Evolutionary conservation across 2,113 vertebrate species (phyloP).

Genomic region (Ceyx cyanopectus): DNA sequence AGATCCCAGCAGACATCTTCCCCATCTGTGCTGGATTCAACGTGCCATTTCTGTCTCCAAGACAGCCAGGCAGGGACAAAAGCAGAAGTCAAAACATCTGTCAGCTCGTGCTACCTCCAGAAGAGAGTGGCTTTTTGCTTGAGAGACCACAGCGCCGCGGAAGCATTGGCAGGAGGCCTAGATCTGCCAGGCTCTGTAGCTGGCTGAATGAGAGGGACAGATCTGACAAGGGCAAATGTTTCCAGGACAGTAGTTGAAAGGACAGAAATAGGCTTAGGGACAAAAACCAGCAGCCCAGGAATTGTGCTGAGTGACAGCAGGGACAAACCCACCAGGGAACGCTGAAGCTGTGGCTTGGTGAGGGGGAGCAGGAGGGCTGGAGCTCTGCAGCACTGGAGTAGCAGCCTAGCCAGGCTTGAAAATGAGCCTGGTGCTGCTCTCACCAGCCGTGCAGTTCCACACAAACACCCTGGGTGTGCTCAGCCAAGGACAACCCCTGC

Average conservation of each 20-base stretch:
- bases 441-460: background rate
- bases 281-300: background rate
- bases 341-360: background rate
- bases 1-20: background rate
- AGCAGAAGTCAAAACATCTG: constrained; percentile 47
- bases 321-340: background rate
- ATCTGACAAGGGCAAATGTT: constrained; percentile 52
- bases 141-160: background rate
- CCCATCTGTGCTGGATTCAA: background rate
- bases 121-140: constrained; percentile 27
- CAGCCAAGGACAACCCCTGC: constrained; percentile 10
- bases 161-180: constrained; percentile 31
- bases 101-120: background rate
- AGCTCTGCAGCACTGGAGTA: background rate
- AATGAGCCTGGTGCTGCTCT: constrained; percentile 12
- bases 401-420: background rate
- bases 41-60: background rate
- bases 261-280: background rate
- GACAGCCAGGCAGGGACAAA: constrained; percentile 3
- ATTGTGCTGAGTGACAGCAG: background rate
- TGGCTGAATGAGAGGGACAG: constrained; percentile 2
- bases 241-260: constrained; percentile 34
- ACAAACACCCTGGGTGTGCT: background rate
- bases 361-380: background rate
- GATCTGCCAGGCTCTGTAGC: constrained; percentile 28